Percentiles rank a stretch among this genome's conserved stretches.
phyloP scores from a whole-genome alignment of 2,113 vertebrate genomes.

The Hypocryptadius cinnamomeus region DNA sequence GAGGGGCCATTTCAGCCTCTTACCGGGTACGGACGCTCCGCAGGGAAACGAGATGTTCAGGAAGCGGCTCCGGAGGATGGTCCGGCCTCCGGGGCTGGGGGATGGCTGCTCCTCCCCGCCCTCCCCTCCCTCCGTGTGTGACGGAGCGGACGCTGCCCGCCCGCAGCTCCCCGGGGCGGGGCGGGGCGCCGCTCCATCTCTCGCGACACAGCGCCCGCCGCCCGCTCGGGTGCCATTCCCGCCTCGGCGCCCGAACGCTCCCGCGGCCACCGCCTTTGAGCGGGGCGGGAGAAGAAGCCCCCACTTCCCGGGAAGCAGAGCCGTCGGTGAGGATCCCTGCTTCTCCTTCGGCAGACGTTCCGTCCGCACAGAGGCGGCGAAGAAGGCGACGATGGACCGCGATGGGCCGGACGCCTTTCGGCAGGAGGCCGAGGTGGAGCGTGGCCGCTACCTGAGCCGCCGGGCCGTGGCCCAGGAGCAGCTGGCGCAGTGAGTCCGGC shows the following conservation, averaged over 20 bases:
- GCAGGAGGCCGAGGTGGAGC: neutral
- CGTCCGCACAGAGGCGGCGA: neutral
- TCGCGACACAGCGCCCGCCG: fast-evolving
- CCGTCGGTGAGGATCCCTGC: neutral
- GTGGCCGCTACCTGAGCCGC: neutral
- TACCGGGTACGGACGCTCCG: neutral
- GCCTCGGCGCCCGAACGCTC: too few species aligned
- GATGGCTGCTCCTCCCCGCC: too few species aligned
- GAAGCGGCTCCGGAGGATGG: neutral
- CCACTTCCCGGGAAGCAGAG: neutral
- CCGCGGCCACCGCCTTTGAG: too few species aligned
- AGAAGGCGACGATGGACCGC: neutral
- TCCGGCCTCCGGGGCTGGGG: fast-evolving
- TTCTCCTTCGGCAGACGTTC: neutral
- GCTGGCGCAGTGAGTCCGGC: neutral
- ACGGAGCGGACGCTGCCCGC: fast-evolving
- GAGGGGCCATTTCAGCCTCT: neutral
- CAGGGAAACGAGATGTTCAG: fast-evolving
- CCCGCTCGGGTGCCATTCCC: fast-evolving
- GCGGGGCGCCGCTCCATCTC: fast-evolving
- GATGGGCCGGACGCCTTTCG: neutral
- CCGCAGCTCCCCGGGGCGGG: neutral
- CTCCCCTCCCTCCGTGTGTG: fast-evolving
- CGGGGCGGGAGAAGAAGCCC: fast-evolving
- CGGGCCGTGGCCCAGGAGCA: neutral